Evolutionary conservation across 1,140 invertebrate species (phyloP), one percentile per base, ranked within the genome.

Genomic region (Copidosoma floridanum): DNA sequence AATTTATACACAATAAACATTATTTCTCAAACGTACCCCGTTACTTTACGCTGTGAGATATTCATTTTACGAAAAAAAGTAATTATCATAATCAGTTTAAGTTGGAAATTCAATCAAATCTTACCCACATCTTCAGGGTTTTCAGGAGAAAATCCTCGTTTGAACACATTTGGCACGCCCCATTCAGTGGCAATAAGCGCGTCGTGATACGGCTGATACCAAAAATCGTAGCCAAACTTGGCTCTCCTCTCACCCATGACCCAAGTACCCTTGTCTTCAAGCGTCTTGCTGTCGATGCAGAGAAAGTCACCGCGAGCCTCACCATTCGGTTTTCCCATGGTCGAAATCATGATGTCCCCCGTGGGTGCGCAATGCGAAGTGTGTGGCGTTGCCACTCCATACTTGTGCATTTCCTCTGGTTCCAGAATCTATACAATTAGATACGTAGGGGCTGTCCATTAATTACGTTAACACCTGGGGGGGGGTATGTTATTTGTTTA

Each of bases 161-260:
- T 88, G 71, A 95, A 97, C 32, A 85, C 81, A 54, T 86, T 90
- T 2, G 97, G 97, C 1, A 88, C 84, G 1, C 92, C 94, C 95
- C 96, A 99, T 82, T 98, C 95, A 1, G 88, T 86, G 1, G 93
- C 86, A 21, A 98, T 82, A 85, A 99, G 90, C 0, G 95, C 84
- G 76, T 99, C 91, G 67, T 90, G 89, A 65, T 93, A 86, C 0
- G 96, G 96, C 74, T 99, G 97, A 74, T 99, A 99, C 97, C 97
- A 99, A 77, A 94, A 93, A 69, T 92, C 90, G 66, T 93, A 93
- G 12, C 89, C 89, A 61, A 88, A 92, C 47, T 83, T 75, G 0
- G 89, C 88, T 24, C 71, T 75, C 55, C 84, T 77, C 0, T 81
- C 73, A 0, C 86, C 85, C 38, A 82, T 84, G 0, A 85, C 85